Conservation (phyloP, 2,113 vertebrate genomes). For the Pterocles burchelli region DNA sequence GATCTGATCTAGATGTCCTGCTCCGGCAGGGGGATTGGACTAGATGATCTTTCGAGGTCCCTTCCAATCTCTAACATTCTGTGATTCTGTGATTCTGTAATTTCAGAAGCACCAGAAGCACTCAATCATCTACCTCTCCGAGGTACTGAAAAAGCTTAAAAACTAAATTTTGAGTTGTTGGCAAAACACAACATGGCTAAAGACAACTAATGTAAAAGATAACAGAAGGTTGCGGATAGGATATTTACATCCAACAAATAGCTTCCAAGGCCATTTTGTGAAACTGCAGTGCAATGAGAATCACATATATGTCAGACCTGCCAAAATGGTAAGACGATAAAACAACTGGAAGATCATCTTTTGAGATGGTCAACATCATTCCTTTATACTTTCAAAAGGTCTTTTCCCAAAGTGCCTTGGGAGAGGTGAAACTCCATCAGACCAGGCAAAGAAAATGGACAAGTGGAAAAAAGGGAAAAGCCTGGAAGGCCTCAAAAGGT, state of each 20-base stretch:
- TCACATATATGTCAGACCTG: background rate
- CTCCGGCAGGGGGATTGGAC: too few relatives aligned
- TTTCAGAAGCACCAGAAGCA: too few relatives aligned
- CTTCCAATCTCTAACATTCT: too few relatives aligned
- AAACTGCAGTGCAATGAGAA: background rate
- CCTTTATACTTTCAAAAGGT: background rate
- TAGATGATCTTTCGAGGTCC: too few relatives aligned
- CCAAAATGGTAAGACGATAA: background rate
- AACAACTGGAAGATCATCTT: slow-evolving; percentile 3
- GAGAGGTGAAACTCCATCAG: background rate
- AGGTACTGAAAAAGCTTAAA: background rate
- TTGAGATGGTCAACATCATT: background rate
- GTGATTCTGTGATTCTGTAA: too few relatives aligned
- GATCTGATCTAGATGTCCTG: too few relatives aligned
- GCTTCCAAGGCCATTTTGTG: background rate
- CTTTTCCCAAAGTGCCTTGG: background rate
- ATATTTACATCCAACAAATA: background rate
- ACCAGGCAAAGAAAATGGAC: background rate
- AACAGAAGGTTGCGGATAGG: background rate
- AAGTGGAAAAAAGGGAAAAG: background rate
- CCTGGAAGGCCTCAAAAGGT: slow-evolving; percentile 11
- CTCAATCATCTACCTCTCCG: background rate
- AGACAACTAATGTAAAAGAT: background rate
- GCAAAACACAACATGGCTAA: background rate
- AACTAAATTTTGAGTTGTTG: background rate